Conservation (phyloP, 2,113 vertebrate species). For the Emydura subglobosa region DNA sequence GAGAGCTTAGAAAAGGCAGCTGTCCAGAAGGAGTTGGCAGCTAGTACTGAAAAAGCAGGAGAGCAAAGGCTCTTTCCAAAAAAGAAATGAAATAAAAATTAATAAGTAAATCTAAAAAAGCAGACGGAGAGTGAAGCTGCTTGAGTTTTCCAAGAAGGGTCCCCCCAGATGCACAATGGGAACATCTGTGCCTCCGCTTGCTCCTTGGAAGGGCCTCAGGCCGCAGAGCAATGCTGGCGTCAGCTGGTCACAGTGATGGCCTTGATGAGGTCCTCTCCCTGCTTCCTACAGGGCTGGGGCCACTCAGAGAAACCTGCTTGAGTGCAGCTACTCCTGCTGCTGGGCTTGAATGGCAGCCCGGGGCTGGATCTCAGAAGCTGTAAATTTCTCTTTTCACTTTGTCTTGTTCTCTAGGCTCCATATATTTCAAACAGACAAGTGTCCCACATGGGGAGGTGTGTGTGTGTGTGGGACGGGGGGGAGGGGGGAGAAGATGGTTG, state of each 20-base stretch:
- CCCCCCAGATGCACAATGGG: slow-evolving; percentile 72
- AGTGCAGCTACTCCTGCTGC: not conserved
- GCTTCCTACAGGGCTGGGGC: not conserved
- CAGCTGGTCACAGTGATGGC: slow-evolving; percentile 57
- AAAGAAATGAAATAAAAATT: not conserved
- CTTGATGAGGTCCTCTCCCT: slow-evolving; percentile 28
- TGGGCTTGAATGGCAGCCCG: not conserved
- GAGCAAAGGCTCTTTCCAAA: slow-evolving; percentile 4
- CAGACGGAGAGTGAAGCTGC: slow-evolving; percentile 44
- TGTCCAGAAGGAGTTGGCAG: not conserved
- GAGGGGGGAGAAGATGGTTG: slow-evolving; percentile 1
- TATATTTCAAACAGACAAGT: slow-evolving; percentile 9
- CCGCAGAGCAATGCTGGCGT: slow-evolving; percentile 67
- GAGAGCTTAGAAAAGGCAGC: rapidly evolving
- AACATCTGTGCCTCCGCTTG: slow-evolving; percentile 71
- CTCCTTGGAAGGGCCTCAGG: slow-evolving; percentile 73
- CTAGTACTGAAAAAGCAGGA: not conserved
- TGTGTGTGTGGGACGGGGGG: not conserved
- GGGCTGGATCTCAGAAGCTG: not conserved
- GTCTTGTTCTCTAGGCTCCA: not conserved
- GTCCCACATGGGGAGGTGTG: slow-evolving; percentile 5
- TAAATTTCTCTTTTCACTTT: slow-evolving; percentile 53
- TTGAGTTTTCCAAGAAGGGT: slow-evolving; percentile 74
- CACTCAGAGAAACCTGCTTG: slow-evolving; percentile 14
- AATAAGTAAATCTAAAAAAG: slow-evolving; percentile 22